These are phyloP conservation scores for Mareca penelope DNA, from an alignment of 2,797 vertebrate species.

Conservation along the genomic window DNA sequence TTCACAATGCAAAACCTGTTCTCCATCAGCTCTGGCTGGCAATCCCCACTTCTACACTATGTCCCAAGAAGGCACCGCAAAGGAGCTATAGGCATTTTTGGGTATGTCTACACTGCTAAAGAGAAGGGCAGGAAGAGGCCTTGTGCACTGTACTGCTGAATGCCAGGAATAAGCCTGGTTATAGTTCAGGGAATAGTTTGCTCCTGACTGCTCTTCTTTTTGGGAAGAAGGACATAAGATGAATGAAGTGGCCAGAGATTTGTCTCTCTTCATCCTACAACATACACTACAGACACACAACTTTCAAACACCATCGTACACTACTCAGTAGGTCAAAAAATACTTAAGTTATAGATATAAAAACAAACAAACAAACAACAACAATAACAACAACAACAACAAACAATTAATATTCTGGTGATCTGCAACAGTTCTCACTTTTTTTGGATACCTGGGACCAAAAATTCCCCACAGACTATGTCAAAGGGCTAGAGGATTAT, in stretches of 20 bases:
- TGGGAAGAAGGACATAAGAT: neutral
- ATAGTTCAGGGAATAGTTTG: neutral
- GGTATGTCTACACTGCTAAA: neutral
- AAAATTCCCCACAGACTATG: accelerated
- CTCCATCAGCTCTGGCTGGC: neutral
- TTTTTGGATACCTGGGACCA: neutral
- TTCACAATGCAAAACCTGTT: neutral
- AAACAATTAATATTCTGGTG: neutral
- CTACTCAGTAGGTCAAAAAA: neutral
- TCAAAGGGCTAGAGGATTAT: neutral
- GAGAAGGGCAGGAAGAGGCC: neutral
- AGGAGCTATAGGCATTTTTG: neutral
- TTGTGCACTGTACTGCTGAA: neutral
- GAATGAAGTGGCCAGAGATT: neutral
- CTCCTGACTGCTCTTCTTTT: neutral
- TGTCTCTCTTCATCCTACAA: neutral
- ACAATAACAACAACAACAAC: no score
- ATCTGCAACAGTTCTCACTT: neutral
- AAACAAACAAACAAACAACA: neutral
- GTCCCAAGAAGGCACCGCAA: neutral
- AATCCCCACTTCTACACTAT: neutral
- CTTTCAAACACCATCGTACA: no score
- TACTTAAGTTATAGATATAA: neutral
- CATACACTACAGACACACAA: neutral
- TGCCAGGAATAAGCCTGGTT: neutral